These are phyloP conservation scores for Ganaspis sp. DNA, from an alignment of 1,140 invertebrate species.

Conservation along the genomic window DNA sequence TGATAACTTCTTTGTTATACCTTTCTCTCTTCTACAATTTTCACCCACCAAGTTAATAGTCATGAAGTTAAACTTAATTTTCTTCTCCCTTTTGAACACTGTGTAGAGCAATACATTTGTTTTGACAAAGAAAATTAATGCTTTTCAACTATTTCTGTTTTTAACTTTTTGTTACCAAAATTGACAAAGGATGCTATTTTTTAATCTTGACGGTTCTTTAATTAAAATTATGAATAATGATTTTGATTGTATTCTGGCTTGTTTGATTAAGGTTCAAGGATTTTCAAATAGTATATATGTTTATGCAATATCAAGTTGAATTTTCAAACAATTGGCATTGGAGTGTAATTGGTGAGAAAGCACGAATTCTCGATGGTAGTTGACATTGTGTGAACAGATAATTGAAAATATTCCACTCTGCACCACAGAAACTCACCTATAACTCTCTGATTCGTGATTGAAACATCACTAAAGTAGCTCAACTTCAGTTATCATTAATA, in stretches of 20 bases:
- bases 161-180: too few species aligned
- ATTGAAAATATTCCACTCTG: slow-evolving; percentile 55
- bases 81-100: too few species aligned
- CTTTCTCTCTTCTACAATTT: too few species aligned
- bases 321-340: slow-evolving; percentile 4
- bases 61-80: too few species aligned
- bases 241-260: not conserved
- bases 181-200: not conserved
- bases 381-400: slow-evolving; percentile 46
- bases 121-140: too few species aligned
- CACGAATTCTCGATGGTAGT: not conserved
- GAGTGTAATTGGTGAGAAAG: not conserved
- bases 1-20: too few species aligned
- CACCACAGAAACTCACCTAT: slow-evolving; percentile 29
- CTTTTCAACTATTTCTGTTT: too few species aligned
- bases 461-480: slow-evolving; percentile 40
- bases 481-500: slow-evolving; percentile 46
- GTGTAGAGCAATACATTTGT: too few species aligned
- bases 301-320: not conserved
- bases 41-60: too few species aligned
- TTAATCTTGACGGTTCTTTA: not conserved
- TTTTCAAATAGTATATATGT: slow-evolving; percentile 9
- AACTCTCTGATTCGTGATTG: slow-evolving; percentile 43
- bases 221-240: not conserved
- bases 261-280: not conserved